Conservation (phyloP, 2,113 vertebrate genomes). For the Scortum barcoo region DNA sequence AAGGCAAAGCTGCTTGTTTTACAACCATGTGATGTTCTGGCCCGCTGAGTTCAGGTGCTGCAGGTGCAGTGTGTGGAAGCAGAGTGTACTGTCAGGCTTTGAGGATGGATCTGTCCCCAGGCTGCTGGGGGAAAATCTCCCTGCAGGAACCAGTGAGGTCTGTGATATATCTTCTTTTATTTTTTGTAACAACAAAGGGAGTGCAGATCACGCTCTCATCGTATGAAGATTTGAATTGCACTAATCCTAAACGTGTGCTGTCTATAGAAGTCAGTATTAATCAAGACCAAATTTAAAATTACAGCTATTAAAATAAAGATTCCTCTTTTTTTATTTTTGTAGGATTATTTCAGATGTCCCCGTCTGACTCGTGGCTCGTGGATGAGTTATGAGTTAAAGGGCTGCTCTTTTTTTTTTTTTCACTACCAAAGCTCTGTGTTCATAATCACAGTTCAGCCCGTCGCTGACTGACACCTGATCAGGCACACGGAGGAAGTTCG, state of each 20-base stretch:
- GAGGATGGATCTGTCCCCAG: slow-evolving; percentile 6
- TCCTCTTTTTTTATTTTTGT: too few relatives aligned
- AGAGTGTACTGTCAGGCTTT: neutral
- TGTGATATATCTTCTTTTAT: neutral
- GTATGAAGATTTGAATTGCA: neutral
- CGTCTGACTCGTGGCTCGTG: neutral
- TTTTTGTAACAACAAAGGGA: neutral
- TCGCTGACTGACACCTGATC: slow-evolving; percentile 13
- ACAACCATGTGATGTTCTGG: slow-evolving; percentile 1
- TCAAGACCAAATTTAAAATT: neutral
- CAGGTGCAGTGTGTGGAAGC: slow-evolving; percentile 20
- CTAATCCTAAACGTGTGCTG: neutral
- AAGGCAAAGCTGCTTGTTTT: slow-evolving; percentile 19
- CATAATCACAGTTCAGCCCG: slow-evolving; percentile 5
- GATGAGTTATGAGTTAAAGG: slow-evolving; percentile 27
- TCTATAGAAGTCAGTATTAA: neutral
- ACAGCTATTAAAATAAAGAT: neutral
- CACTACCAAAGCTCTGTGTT: slow-evolving; percentile 8
- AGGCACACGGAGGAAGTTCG: neutral
- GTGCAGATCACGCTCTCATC: neutral
- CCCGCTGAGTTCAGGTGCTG: slow-evolving; percentile 24
- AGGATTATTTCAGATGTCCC: neutral
- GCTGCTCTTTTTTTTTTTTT: slow-evolving; percentile 17
- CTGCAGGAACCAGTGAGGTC: neutral
- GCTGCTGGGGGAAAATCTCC: neutral